These are phyloP conservation scores for Mythimna albipuncta DNA, from an alignment of 2,888 invertebrate species.

Conservation along the genomic window DNA sequence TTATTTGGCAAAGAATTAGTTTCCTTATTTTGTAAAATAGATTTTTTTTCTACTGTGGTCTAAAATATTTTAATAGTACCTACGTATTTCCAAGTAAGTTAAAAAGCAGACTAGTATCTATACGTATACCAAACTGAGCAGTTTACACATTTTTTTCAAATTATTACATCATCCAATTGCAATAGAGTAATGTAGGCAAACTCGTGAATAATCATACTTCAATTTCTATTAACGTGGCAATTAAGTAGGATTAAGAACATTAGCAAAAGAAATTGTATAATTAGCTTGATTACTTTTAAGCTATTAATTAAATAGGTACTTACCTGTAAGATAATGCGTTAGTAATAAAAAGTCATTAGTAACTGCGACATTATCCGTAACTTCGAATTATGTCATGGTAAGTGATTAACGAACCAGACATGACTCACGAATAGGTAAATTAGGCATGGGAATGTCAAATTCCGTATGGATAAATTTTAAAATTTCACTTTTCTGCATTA, in stretches of 20 bases:
- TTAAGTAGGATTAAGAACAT: background rate
- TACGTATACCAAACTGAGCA: background rate
- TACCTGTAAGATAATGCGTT: slow-evolving; percentile 8
- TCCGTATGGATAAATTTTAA: too few relatives aligned
- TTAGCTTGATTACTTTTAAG: slow-evolving; percentile 1
- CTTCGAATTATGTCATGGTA: slow-evolving; percentile 1
- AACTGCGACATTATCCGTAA: background rate
- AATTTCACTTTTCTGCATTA: too few relatives aligned
- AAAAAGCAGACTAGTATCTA: background rate
- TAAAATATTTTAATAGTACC: too few relatives aligned
- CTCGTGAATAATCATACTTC: background rate
- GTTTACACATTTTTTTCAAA: background rate
- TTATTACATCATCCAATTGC: background rate
- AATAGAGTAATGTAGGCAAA: background rate
- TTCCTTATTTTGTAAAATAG: too few relatives aligned
- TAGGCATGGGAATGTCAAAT: background rate
- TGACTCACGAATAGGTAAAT: background rate
- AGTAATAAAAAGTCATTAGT: slow-evolving; percentile 16
- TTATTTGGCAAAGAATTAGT: too few relatives aligned
- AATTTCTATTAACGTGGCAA: background rate
- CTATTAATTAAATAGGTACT: slow-evolving; percentile 4
- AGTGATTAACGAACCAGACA: background rate
- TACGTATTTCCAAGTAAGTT: background rate
- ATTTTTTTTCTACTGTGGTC: too few relatives aligned
- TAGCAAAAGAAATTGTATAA: slow-evolving; percentile 7